Conservation (phyloP, 2,797 vertebrate species). For the Hemitrygon akajei region DNA sequence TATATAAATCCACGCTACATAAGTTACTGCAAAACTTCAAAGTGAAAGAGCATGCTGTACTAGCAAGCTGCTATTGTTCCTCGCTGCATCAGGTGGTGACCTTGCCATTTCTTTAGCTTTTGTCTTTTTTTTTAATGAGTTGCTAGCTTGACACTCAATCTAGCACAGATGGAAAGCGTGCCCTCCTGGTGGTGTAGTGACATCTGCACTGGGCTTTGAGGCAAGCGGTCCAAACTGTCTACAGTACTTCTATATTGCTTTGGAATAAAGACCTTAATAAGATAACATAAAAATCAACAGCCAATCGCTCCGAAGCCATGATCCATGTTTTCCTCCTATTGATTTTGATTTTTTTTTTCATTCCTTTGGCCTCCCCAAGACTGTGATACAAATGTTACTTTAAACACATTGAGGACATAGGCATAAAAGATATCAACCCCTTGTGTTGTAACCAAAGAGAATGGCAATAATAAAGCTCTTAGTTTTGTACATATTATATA, state of each 20-base stretch:
- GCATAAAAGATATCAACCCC: neutral
- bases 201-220: too few relatives aligned
- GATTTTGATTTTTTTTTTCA: neutral
- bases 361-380: neutral
- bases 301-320: neutral
- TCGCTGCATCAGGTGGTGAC: too few relatives aligned
- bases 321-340: neutral
- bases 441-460: slow-evolving; percentile 9
- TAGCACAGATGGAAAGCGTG: too few relatives aligned
- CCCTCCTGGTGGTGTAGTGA: too few relatives aligned
- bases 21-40: neutral
- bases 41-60: neutral
- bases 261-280: neutral
- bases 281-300: neutral
- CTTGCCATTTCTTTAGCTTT: too few relatives aligned
- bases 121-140: too few relatives aligned
- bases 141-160: too few relatives aligned
- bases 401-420: neutral
- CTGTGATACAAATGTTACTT: neutral
- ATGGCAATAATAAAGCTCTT: neutral
- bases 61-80: neutral
- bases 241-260: too few relatives aligned
- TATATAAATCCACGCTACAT: too few relatives aligned
- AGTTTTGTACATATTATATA: slow-evolving; percentile 22
- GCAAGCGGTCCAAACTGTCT: too few relatives aligned